Percentiles rank a stretch among this genome's conserved stretches.
phyloP scores from a whole-genome alignment of 1,140 invertebrate species.

The Drosophila navojoa region DNA sequence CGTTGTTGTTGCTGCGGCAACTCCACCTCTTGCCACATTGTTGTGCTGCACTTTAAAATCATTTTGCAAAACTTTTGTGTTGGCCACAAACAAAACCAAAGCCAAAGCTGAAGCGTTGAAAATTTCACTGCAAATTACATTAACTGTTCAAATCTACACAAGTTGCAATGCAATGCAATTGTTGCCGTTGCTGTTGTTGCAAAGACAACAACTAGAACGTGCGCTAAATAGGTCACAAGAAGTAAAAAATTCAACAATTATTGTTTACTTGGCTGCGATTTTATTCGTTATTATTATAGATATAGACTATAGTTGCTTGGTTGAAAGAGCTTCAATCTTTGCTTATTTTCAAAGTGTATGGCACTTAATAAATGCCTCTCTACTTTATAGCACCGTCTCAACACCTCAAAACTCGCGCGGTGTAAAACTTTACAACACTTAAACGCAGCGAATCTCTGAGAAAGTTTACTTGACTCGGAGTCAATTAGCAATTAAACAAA shows the following conservation, averaged over 20 bases:
- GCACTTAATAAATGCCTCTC: too few relatives aligned
- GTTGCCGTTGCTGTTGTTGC: conserved; percentile 42
- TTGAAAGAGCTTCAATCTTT: too few relatives aligned
- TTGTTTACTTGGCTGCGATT: neutral
- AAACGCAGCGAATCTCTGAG: too few relatives aligned
- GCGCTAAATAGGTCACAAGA: conserved; percentile 14
- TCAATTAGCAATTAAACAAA: neutral
- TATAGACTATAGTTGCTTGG: too few relatives aligned
- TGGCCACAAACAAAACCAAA: conserved; percentile 41
- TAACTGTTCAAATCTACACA: conserved; percentile 40
- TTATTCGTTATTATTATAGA: neutral
- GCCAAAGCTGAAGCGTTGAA: conserved; percentile 62
- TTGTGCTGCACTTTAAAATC: conserved; percentile 73
- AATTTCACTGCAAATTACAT: conserved; percentile 75
- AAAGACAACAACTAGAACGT: conserved; percentile 19
- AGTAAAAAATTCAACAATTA: neutral
- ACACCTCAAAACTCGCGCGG: too few relatives aligned
- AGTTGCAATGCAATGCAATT: conserved; percentile 14
- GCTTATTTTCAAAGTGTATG: too few relatives aligned
- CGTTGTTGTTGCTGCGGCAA: conserved; percentile 28
- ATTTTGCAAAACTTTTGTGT: conserved; percentile 63
- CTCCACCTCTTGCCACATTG: conserved; percentile 59
- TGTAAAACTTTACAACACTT: too few relatives aligned
- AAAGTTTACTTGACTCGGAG: neutral
- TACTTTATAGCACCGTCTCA: too few relatives aligned